Conservation (phyloP, 2,113 vertebrate species). For the Rousettus leschenaultii region DNA sequence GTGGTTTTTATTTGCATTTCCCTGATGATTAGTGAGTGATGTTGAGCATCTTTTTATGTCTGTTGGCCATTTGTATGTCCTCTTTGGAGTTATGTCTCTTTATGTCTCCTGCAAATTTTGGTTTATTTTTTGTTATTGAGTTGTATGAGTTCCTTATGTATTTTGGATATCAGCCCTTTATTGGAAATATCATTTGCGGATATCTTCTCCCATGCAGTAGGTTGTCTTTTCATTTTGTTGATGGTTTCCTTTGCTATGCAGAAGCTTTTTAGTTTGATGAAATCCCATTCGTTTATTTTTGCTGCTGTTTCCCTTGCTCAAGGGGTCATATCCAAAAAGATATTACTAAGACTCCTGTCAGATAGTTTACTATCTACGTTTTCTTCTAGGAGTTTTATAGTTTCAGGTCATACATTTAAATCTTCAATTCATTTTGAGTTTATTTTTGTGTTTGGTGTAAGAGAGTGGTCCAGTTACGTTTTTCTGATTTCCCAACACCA, state of each 20-base stretch:
- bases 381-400: not conserved
- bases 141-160: not conserved
- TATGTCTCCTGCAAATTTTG: not conserved
- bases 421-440: not conserved
- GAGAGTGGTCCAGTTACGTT: not conserved
- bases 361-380: not conserved
- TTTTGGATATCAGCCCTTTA: not conserved
- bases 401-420: not conserved
- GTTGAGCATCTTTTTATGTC: not conserved
- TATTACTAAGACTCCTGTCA: not conserved
- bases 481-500: not conserved
- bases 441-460: not conserved
- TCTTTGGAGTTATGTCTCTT: no score
- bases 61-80: not conserved
- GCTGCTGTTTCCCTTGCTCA: not conserved
- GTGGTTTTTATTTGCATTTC: not conserved
- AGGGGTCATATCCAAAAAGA: not conserved
- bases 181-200: not conserved
- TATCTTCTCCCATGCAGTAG: not conserved
- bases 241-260: not conserved
- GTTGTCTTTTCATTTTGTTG: not conserved
- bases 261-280: not conserved
- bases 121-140: not conserved
- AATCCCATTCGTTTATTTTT: not conserved
- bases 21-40: not conserved